Percentiles rank a stretch among this genome's conserved stretches.
These are phyloP conservation scores for Tragelaphus scriptus DNA, from an alignment of 2,113 vertebrate species.

Conservation along the genomic window DNA sequence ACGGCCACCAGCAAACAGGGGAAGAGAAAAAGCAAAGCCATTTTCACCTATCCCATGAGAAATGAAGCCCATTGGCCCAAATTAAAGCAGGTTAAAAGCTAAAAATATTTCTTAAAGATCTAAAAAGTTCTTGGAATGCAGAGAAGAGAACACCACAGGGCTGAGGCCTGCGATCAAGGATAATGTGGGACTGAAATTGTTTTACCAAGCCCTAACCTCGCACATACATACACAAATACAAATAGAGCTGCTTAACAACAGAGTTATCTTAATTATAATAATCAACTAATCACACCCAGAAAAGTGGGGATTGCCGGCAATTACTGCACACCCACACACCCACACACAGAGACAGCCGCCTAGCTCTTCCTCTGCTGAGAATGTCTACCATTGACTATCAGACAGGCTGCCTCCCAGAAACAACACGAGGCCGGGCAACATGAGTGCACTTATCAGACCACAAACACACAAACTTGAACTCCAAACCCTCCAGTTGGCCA, in stretches of 20 bases:
- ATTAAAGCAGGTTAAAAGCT: background rate
- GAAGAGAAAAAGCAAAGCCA: background rate
- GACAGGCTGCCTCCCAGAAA: background rate
- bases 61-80: background rate
- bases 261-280: slow-evolving; percentile 66
- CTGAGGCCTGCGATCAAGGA: background rate
- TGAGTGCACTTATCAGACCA: background rate
- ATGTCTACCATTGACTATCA: background rate
- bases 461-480: background rate
- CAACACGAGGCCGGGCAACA: background rate
- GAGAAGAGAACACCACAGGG: background rate
- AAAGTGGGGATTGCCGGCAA: slow-evolving; percentile 68
- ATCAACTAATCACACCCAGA: slow-evolving; percentile 69
- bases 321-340: slow-evolving; percentile 59
- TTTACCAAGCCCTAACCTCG: background rate
- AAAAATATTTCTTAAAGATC: background rate
- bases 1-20: fast-evolving
- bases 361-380: slow-evolving; percentile 31
- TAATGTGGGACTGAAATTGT: background rate
- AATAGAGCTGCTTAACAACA: slow-evolving; percentile 22
- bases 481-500: background rate
- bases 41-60: background rate
- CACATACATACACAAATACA: background rate
- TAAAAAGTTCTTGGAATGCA: background rate
- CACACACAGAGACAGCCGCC: background rate